Evolutionary conservation across 2,113 vertebrate species (phyloP), one percentile per base, ranked within the genome.

Genomic region (Melanotaenia duboulayi): DNA sequence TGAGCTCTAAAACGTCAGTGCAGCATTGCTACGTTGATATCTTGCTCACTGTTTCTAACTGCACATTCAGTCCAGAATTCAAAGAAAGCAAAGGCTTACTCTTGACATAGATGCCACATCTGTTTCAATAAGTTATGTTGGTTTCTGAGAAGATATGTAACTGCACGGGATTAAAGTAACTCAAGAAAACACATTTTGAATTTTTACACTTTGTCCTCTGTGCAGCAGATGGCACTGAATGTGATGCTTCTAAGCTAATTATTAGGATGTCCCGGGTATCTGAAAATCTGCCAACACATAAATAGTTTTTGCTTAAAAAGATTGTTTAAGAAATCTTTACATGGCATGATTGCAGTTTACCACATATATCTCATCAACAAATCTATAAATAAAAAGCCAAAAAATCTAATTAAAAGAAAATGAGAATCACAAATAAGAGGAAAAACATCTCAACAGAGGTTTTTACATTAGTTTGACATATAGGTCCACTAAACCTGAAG

Each of bases 361-460:
- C 20, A 25, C 35, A 14, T 46, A 48, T 68, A 75, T 62, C 51
- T 28, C 52, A 73, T 66, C 40, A 79, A 37, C 7, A 25, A 24
- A 57, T 67, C 23, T 54, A 11, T 76, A 42, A 81, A 39, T 12
- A 7, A 56, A 56, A 59, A 46, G 58, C 65, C 74, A 76, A 28
- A 10, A 37, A 51, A 10, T 56, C 56, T 23, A 56, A 52, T 35
- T 23, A 49, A 46, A 44, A 51, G 28, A 35, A 28, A 28, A 28
- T 2, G 2, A 13, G 4, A 50, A 11, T 50, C 32, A 35, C 5
- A 1, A 6, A 35, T 17, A 19, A 28, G 7, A 24, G 7, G n/a
- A 11, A 62, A 62, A 71, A 19, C 46, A 22, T 14, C 39, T 61
- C 7, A 40, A n/a, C 6, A 72, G 65, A 64, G 6, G 23, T 56